A percentile compares a stretch with the other conserved stretches of the same genome.
Evolutionary conservation across 1,140 invertebrate species (phyloP).

Genomic region (Bombus polaris): DNA sequence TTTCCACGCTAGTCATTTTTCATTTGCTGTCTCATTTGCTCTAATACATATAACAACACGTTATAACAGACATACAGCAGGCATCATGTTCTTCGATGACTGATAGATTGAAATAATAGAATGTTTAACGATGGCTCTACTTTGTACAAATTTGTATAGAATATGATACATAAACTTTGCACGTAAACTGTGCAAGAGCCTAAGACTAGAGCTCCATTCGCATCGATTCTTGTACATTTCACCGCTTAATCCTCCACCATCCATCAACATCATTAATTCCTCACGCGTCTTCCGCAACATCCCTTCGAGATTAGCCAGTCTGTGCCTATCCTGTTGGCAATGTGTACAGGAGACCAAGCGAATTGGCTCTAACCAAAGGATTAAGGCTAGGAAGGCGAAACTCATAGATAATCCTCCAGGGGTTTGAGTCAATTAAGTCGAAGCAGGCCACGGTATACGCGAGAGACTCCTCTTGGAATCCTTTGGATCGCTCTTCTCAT

Average conservation of each 20-base stretch:
- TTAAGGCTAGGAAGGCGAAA: slow-evolving; percentile 52
- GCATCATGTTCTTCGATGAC: no score
- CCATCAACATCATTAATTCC: slow-evolving; percentile 15
- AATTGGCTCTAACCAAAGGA: slow-evolving; percentile 57
- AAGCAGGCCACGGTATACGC: slow-evolving; percentile 18
- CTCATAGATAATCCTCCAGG: slow-evolving; percentile 51
- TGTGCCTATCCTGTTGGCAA: slow-evolving; percentile 27
- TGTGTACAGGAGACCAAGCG: slow-evolving; percentile 25
- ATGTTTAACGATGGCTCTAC: no score
- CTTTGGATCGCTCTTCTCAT: slow-evolving; percentile 34
- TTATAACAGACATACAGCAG: no score
- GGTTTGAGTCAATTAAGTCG: slow-evolving; percentile 60
- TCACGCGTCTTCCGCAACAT: background rate
- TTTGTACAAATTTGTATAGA: no score
- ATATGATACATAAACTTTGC: background rate
- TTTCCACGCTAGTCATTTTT: no score
- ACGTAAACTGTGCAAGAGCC: background rate
- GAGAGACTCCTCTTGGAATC: slow-evolving; percentile 45
- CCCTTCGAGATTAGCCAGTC: background rate
- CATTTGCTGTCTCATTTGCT: no score
- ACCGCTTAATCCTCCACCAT: background rate
- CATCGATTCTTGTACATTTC: background rate
- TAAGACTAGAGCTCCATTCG: background rate
- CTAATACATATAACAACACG: no score
- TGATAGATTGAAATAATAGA: no score